Evolutionary conservation across 2,797 vertebrate species (phyloP).

Genomic region (Diplodus sargus): DNA sequence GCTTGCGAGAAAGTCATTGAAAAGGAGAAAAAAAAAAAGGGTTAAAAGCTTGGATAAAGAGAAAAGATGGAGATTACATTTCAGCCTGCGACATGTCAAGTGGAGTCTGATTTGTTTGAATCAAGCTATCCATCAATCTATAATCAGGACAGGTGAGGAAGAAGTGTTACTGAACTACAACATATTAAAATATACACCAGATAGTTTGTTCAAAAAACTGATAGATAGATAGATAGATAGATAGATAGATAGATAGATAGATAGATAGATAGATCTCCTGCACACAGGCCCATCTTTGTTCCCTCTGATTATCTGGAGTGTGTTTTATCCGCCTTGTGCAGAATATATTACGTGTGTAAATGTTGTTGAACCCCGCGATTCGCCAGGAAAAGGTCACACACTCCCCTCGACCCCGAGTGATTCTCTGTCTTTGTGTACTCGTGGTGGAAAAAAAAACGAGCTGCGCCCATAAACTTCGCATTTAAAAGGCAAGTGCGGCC

Average conservation of each 20-base stretch:
- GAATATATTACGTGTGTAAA: constrained; percentile 91
- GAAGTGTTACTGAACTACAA: not conserved
- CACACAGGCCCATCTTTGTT: constrained; percentile 80
- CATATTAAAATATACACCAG: not conserved
- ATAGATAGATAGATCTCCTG: constrained; percentile 28
- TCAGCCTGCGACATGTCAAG: not conserved
- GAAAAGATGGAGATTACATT: not conserved
- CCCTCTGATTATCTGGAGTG: constrained; percentile 81
- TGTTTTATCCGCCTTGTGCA: constrained; percentile 85
- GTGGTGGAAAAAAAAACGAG: constrained; percentile 80
- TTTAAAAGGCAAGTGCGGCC: constrained; percentile 90
- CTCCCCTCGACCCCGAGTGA: constrained; percentile 89
- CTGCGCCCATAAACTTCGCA: constrained; percentile 90
- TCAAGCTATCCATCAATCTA: not conserved
- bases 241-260: constrained; percentile 31
- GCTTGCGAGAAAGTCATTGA: not conserved
- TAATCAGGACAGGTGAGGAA: constrained; percentile 6
- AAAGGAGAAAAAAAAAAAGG: not conserved
- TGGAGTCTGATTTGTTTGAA: constrained; percentile 7
- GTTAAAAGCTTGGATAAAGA: not conserved
- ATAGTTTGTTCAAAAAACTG: not conserved
- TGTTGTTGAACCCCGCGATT: constrained; percentile 88
- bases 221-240: constrained; percentile 41
- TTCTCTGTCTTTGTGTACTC: constrained; percentile 86
- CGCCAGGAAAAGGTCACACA: constrained; percentile 88